Evolutionary conservation across 2,797 vertebrate genomes (phyloP), one percentile per base, ranked within the genome.

Genomic region (Dipus sagitta): DNA sequence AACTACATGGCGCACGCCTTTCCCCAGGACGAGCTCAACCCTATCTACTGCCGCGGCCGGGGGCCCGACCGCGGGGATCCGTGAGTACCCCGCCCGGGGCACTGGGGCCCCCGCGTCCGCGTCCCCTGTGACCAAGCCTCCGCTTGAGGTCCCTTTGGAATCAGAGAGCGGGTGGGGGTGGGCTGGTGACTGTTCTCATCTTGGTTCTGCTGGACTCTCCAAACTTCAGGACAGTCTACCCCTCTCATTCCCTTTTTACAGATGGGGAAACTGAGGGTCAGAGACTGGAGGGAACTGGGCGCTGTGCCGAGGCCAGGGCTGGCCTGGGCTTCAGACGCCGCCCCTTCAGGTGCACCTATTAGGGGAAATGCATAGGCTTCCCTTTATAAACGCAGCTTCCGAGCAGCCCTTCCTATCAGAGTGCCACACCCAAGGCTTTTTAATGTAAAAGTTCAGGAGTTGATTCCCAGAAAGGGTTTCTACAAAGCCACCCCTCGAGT

Each of bases 1-100:
- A 99, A 99, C 98, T 99, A 99, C 98, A 99, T 99, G 99, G 99
- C 98, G 95, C 98, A 99, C 97, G 99, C 99, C 71, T 99, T 99
- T 94, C 99, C 99, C 0, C 98, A 99, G 92, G 99, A 99, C 98
- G 99, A 99, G 98, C 99, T 99, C 34, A 99, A 99, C 96, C 99
- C 99, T 30, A 99, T 99, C 90, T 98, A 99, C 97, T 99, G 99
- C 98, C 97, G 98, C 80, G 99, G 99, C 28, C 98, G 99, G 34
- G 99, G 99, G 7, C 99, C 99, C 21, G 99, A 99, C 97, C 98
- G 98, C 68, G 97, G 98, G 0, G 98, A 99, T 98, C 99, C 99
- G 99, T 99, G 97, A 99, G 99, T 99, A 52, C 23, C 2, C 64
- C 11, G 38, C 18, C 86, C 6, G 47, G 15, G 6, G 6, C 70